Conservation (phyloP, 2,113 vertebrate genomes). For the Odocoileus virginianus region DNA sequence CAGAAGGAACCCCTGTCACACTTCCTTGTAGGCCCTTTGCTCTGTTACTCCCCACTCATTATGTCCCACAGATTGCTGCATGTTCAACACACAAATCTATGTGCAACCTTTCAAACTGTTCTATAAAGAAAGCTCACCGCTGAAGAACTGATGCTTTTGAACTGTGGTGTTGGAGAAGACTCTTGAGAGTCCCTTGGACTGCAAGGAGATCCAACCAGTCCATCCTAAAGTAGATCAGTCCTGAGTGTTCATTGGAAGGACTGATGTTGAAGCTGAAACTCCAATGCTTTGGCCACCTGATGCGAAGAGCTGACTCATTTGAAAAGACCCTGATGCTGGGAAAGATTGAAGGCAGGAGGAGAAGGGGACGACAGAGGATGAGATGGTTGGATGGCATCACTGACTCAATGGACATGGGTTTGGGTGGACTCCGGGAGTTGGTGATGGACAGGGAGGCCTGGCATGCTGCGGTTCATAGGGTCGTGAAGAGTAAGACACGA, state of each 20-base stretch:
- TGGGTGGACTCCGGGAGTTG: neutral
- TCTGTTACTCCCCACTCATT: neutral
- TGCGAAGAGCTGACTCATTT: fast-evolving
- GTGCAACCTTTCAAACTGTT: neutral
- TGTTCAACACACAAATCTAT: neutral
- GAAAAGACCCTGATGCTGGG: neutral
- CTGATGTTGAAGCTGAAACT: neutral
- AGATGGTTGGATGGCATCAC: neutral
- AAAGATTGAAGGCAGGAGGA: neutral
- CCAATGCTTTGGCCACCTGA: fast-evolving
- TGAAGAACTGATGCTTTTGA: neutral
- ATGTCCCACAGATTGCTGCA: neutral
- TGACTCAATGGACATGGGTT: neutral
- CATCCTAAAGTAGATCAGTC: neutral
- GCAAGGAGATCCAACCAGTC: neutral
- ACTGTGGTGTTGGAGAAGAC: neutral
- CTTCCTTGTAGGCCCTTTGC: neutral
- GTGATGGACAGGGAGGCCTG: neutral
- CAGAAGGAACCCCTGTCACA: neutral
- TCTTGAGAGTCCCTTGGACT: neutral
- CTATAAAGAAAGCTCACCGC: neutral
- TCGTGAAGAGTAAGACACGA: fast-evolving
- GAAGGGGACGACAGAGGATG: neutral
- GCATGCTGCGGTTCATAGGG: fast-evolving
- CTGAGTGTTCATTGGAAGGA: neutral